Evolutionary conservation across 2,888 invertebrate species (phyloP).

Genomic region (Eilema caniola): DNA sequence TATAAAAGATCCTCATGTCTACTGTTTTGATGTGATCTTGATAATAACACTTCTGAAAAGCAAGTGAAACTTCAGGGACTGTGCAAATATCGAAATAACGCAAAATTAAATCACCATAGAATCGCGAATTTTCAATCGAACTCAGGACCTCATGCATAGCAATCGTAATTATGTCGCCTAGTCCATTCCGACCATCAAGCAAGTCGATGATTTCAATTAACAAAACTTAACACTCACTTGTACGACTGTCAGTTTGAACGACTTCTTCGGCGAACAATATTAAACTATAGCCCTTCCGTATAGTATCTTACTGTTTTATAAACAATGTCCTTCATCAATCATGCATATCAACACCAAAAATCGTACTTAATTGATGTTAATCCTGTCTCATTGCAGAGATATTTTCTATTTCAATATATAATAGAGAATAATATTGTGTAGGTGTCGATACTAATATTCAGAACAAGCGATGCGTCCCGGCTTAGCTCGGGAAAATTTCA

Average conservation of each 20-base stretch:
- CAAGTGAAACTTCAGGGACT: too few species aligned
- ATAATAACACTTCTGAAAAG: too few species aligned
- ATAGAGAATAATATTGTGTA: background rate
- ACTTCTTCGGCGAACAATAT: background rate
- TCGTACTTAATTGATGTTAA: constrained; percentile 2
- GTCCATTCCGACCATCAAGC: background rate
- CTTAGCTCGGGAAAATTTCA: background rate
- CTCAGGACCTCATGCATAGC: background rate
- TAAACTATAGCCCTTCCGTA: background rate
- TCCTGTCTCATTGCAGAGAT: background rate
- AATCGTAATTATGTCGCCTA: too few species aligned
- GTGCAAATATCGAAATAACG: too few species aligned
- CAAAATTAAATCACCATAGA: too few species aligned
- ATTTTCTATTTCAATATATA: background rate
- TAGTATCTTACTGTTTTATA: background rate
- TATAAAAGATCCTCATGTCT: too few species aligned
- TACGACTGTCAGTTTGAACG: background rate
- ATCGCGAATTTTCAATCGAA: background rate
- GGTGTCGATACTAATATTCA: too few species aligned
- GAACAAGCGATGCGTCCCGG: background rate
- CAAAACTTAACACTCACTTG: background rate
- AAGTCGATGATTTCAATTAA: background rate
- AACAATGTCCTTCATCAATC: constrained; percentile 2
- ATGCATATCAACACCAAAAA: background rate
- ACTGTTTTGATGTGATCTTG: too few species aligned